phyloP scores from a whole-genome alignment of 2,797 vertebrate species.

The Ficedula albicollis region DNA sequence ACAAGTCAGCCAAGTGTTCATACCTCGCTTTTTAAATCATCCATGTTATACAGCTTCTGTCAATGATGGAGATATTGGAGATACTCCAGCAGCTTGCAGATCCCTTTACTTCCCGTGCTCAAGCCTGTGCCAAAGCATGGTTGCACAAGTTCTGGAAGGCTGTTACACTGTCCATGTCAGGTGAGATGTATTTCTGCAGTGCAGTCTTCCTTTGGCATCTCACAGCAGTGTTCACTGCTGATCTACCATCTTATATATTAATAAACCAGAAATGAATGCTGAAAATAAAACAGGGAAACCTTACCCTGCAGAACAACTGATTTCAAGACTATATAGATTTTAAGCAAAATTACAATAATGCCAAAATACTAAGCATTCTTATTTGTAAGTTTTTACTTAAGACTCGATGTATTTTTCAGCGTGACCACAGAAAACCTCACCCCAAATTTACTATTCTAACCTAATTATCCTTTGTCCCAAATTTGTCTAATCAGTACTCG shows the following conservation, averaged over 20 bases:
- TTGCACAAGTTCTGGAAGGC: not conserved
- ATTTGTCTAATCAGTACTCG: not conserved
- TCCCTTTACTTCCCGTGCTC: not conserved
- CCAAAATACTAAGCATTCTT: not conserved
- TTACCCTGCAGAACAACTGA: not conserved
- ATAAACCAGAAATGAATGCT: not conserved
- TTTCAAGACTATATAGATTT: rapidly evolving
- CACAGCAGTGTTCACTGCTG: not conserved
- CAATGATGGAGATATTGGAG: not conserved
- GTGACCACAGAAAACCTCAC: not conserved
- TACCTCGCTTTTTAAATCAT: not conserved
- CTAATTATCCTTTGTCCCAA: not conserved
- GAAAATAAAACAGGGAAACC: not conserved
- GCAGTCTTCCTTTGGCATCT: not conserved
- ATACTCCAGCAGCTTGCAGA: not conserved
- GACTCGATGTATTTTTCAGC: not conserved
- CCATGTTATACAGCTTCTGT: not conserved
- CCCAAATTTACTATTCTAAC: not conserved
- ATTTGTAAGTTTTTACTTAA: not conserved
- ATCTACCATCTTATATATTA: not conserved
- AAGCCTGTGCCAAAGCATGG: not conserved
- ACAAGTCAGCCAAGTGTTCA: not conserved
- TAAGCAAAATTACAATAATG: not conserved
- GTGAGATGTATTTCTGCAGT: not conserved
- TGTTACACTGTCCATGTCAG: rapidly evolving